Evolutionary conservation across 2,113 vertebrate species (phyloP), one percentile per base, ranked within the genome.

Genomic region (Arvicanthis niloticus): DNA sequence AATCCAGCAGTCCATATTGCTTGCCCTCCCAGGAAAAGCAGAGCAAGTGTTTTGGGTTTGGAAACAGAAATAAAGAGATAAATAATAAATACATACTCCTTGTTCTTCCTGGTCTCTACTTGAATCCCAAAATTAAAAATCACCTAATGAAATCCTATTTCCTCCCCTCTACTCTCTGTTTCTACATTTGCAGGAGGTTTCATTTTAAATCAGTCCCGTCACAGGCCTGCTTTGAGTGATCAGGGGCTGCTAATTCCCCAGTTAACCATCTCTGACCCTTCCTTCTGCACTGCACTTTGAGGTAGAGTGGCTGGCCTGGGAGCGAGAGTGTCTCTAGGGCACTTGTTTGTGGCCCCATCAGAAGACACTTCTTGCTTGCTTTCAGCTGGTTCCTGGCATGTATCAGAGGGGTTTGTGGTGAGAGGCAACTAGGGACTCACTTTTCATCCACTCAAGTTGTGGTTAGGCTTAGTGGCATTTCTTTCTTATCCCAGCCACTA

Each of bases 181-280:
- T 98, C 98, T 92, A 98, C 95, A 95, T 92, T 45, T 76, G 94
- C 78, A 92, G 26, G 95, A 95, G 98, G 98, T 98, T 97, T 97
- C 98, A 98, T 98, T 98, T 98, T 98, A 98, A 98, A 98, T 98
- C 97, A 96, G 96, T 86, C 97, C 98, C 98, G 97, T 98, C 96
- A 96, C 97, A 98, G 98, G 96, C 86, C 24, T 93, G 97, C 96
- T 68, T 16, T 68, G 96, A 98, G 93, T 88, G 96, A 98, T 94
- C 96, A 92, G 89, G 89, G 29, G 94, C 97, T 93, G 97, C 97
- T 98, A 92, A 97, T 98, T 95, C 81, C 94, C 13, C 29, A 11
- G 34, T 91, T 95, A 86, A 37, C 89, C 58, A 26, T 21, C 19
- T 8, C 58, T 17, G 9, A 34, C 45, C 67, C 67, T 56, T 16